A percentile compares a stretch with the other conserved stretches of the same genome.
phyloP scores from a whole-genome alignment of 2,888 invertebrate genomes.

The Glaucopsyche alexis region DNA sequence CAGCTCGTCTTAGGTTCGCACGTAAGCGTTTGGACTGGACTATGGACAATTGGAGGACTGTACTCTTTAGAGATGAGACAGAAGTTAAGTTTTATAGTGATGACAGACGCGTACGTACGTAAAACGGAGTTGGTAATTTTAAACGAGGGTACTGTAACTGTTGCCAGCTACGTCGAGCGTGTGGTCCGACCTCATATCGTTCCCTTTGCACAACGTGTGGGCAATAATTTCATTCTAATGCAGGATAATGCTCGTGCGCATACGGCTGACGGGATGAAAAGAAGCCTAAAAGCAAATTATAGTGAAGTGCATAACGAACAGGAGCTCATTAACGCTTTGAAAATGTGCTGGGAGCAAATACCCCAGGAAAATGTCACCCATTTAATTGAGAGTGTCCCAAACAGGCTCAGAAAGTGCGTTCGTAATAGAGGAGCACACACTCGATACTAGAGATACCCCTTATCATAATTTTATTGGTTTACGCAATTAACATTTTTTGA shows the following conservation, averaged over 20 bases:
- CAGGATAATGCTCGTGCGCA: conserved; percentile 29
- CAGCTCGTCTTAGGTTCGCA: conserved; percentile 28
- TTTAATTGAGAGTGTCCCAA: conserved; percentile 19
- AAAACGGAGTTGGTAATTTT: conserved; percentile 23
- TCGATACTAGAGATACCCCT: conserved; percentile 16
- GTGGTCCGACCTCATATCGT: conserved; percentile 30
- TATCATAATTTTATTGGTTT: conserved; percentile 2
- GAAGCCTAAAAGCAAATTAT: conserved; percentile 1
- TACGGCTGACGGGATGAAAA: conserved; percentile 22
- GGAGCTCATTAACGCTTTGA: conserved; percentile 30
- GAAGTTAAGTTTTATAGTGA: too few species aligned
- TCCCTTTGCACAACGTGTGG: conserved; percentile 22
- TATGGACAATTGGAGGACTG: too few species aligned
- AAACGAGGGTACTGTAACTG: conserved; percentile 31
- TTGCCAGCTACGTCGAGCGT: conserved; percentile 30
- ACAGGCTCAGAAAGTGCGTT: conserved; percentile 19
- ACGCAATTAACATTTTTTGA: not conserved
- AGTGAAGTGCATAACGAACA: conserved; percentile 26
- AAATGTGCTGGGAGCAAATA: too few species aligned
- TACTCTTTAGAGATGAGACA: too few species aligned
- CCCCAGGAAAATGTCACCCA: conserved; percentile 29
- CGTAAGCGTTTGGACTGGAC: too few species aligned
- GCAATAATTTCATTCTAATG: too few species aligned
- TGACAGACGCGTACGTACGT: not conserved
- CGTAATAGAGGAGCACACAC: conserved; percentile 8